A percentile compares a stretch with the other conserved stretches of the same genome.
Evolutionary conservation across 2,888 invertebrate species (phyloP).

Genomic region (Acleris laterana): DNA sequence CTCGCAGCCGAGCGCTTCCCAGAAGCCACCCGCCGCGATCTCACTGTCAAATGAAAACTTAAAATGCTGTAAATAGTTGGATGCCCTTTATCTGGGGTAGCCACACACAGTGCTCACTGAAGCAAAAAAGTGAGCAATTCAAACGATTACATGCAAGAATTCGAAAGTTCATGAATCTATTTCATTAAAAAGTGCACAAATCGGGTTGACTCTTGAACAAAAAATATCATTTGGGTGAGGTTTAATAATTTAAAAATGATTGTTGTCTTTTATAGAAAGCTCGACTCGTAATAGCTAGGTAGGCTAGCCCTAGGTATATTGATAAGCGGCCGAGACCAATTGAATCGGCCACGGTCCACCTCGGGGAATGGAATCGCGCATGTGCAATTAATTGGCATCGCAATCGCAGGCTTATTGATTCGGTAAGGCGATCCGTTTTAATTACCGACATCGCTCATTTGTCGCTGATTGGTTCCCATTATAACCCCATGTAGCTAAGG

Average conservation of each 20-base stretch:
- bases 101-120: conserved; percentile 57
- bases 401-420: conserved; percentile 79
- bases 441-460: conserved; percentile 80
- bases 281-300: not conserved
- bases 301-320: conserved; percentile 8
- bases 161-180: no score
- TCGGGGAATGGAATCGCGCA: conserved; percentile 62
- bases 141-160: no score
- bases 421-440: conserved; percentile 82
- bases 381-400: conserved; percentile 81
- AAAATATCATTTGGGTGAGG: no score
- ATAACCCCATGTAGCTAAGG: conserved; percentile 19
- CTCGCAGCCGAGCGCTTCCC: conserved; percentile 53
- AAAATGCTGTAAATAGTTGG: conserved; percentile 57
- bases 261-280: no score
- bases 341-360: conserved; percentile 54
- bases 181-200: no score
- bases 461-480: conserved; percentile 70
- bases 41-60: conserved; percentile 56
- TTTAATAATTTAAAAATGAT: no score
- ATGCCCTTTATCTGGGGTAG: conserved; percentile 43
- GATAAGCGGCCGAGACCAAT: conserved; percentile 37
- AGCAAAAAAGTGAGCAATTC: conserved; percentile 6
- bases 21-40: conserved; percentile 67
- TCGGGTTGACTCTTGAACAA: no score